phyloP scores from a whole-genome alignment of 1,140 invertebrate species.

The Tetragonula clypearis region DNA sequence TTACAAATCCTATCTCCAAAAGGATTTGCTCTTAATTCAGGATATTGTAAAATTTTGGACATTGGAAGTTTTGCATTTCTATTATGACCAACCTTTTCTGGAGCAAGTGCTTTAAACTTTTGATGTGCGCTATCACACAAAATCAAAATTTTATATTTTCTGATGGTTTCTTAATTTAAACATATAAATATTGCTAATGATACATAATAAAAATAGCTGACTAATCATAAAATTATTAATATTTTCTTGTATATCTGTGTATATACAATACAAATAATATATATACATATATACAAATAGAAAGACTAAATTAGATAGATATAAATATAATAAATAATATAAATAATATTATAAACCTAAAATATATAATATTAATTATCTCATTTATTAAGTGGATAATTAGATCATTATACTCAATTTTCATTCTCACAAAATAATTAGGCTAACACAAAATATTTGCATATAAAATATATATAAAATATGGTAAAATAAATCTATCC shows the following conservation, averaged over 20 bases:
- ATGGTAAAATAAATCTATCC: neutral
- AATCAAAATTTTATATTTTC: conserved; percentile 7
- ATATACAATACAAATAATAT: neutral
- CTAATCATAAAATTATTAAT: neutral
- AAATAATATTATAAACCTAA: neutral
- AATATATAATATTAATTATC: too few species aligned
- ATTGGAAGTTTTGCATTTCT: conserved; percentile 93
- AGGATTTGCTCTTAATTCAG: conserved; percentile 91
- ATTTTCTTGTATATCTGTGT: neutral
- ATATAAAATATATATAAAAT: neutral
- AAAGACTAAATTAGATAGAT: too few species aligned
- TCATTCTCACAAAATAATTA: neutral
- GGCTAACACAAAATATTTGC: neutral
- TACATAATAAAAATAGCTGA: conserved; percentile 1
- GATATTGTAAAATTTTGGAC: conserved; percentile 90
- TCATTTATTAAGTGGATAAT: too few species aligned
- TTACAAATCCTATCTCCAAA: conserved; percentile 95
- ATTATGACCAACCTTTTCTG: conserved; percentile 91
- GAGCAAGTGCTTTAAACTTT: conserved; percentile 92
- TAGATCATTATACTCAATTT: too few species aligned
- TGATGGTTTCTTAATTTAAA: conserved; percentile 40
- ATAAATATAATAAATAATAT: neutral
- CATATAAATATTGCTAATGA: conserved; percentile 25
- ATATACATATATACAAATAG: too few species aligned
- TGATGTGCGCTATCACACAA: conserved; percentile 88